Evolutionary conservation across 2,797 vertebrate species (phyloP).

Genomic region (Semotilus atromaculatus): DNA sequence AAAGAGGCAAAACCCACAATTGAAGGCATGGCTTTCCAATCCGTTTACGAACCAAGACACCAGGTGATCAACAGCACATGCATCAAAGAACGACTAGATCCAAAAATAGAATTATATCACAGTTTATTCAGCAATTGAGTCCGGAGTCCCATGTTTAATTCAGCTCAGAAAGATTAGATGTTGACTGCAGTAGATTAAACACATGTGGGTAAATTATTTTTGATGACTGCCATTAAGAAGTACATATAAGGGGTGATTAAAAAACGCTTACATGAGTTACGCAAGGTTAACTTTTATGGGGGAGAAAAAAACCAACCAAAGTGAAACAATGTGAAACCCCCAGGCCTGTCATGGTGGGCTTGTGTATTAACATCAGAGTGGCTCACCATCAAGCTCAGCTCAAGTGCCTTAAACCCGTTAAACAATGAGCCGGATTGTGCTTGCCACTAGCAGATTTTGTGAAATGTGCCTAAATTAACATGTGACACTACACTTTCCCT

Average conservation of each 20-base stretch:
- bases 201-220: constrained; percentile 28
- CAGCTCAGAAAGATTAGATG: constrained; percentile 6
- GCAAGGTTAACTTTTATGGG: not conserved
- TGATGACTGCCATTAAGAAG: constrained; percentile 28
- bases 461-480: constrained; percentile 42
- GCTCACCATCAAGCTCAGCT: constrained; percentile 73
- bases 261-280: constrained; percentile 22
- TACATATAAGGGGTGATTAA: constrained; percentile 19
- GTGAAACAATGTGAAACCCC: not conserved
- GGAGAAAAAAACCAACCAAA: not conserved
- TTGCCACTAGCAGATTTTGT: constrained; percentile 63
- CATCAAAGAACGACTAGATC: not conserved
- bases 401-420: constrained; percentile 64
- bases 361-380: constrained; percentile 71
- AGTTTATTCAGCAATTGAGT: not conserved
- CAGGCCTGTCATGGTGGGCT: not conserved
- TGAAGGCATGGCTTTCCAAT: constrained; percentile 40
- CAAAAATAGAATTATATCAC: constrained; percentile 19
- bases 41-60: constrained; percentile 32
- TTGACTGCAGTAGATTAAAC: constrained; percentile 25
- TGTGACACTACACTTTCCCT: constrained; percentile 43
- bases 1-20: constrained; percentile 40
- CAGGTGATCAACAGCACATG: constrained; percentile 53
- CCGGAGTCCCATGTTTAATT: not conserved
- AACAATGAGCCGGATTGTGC: constrained; percentile 68